phyloP scores from a whole-genome alignment of 2,888 invertebrate genomes.

The Drosophila kokeensis region DNA sequence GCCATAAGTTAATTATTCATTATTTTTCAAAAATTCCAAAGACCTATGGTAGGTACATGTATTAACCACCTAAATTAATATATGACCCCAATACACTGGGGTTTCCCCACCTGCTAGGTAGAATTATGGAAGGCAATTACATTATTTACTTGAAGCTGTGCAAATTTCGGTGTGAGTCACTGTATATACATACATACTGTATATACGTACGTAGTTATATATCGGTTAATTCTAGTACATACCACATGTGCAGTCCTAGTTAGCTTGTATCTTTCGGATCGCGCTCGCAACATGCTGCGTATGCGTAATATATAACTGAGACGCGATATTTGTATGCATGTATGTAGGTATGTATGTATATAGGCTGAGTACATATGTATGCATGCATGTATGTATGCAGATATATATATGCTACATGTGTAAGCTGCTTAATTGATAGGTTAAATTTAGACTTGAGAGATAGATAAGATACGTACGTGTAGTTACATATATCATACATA shows the following conservation, averaged over 20 bases:
- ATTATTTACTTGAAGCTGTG: no score
- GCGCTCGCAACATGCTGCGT: slow-evolving; percentile 40
- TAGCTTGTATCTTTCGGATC: not conserved
- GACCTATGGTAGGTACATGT: no score
- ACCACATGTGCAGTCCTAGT: slow-evolving; percentile 24
- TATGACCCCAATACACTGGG: no score
- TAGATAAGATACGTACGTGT: slow-evolving; percentile 40
- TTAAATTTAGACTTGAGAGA: slow-evolving; percentile 41
- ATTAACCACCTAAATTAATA: no score
- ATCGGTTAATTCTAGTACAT: slow-evolving; percentile 32
- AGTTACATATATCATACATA: slow-evolving; percentile 38
- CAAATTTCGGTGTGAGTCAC: no score
- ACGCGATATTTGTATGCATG: slow-evolving; percentile 1
- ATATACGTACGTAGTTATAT: slow-evolving; percentile 9
- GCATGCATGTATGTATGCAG: slow-evolving; percentile 14
- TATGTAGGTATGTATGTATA: slow-evolving; percentile 24
- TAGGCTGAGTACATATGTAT: slow-evolving; percentile 31
- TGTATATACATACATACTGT: no score
- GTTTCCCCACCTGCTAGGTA: no score
- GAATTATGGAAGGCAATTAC: no score
- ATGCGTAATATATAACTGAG: slow-evolving; percentile 30
- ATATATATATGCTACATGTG: slow-evolving; percentile 15
- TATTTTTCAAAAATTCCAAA: no score
- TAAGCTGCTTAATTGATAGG: slow-evolving; percentile 53
- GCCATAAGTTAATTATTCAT: no score